These are phyloP conservation scores for Rhinogobio ventralis DNA, from an alignment of 2,797 vertebrate genomes.

Conservation along the genomic window DNA sequence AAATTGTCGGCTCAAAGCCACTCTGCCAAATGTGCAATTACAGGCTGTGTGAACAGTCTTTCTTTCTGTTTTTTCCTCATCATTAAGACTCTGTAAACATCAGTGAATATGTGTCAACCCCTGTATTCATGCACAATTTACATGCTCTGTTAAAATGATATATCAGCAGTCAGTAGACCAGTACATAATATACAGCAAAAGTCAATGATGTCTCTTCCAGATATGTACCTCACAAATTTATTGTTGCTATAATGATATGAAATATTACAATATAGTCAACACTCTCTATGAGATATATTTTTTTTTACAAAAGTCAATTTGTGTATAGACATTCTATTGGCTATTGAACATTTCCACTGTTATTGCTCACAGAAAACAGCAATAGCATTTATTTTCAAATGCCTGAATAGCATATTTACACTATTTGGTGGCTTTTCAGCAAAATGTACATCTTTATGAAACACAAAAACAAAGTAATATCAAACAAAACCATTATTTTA, in stretches of 20 bases:
- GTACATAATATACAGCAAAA: neutral
- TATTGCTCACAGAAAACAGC: neutral
- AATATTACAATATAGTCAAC: neutral
- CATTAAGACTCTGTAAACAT: neutral
- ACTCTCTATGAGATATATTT: neutral
- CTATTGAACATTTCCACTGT: neutral
- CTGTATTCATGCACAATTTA: neutral
- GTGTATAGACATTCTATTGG: neutral
- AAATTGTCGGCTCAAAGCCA: constrained; percentile 13
- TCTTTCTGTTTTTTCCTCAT: neutral
- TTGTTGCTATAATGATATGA: neutral
- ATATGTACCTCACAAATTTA: neutral
- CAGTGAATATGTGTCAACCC: neutral
- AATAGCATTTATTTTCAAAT: neutral
- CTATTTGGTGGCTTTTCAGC: neutral
- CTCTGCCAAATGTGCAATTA: constrained; percentile 21
- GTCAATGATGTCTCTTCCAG: neutral
- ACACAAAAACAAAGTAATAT: neutral
- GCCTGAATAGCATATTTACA: neutral
- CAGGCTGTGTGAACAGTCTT: constrained; percentile 18
- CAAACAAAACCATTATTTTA: neutral
- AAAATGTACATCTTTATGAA: neutral
- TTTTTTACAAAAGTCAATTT: no score
- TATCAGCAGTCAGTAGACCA: neutral
- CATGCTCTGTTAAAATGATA: neutral